Percentiles rank a stretch among this genome's conserved stretches.
Evolutionary conservation across 92 coral and sea anemone genomes (phyloP).

Genomic region (Paragorgia papillata): DNA sequence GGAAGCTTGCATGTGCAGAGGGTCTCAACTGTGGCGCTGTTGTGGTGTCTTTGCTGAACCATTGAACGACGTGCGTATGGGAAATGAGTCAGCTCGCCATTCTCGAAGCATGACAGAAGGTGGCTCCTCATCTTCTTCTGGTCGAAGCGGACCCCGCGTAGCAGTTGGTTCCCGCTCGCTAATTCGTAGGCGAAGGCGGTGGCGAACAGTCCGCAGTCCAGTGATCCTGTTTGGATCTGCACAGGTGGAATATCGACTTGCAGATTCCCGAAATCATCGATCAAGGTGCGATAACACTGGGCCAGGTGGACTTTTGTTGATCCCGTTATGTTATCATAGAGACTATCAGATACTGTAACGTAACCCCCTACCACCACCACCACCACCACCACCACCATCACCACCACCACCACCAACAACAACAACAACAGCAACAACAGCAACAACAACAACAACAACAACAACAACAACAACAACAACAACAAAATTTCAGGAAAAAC

Average conservation of each 20-base stretch:
- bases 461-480: no score
- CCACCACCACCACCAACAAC: no score
- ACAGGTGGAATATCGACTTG: conserved; percentile 36
- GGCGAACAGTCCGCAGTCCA: conserved; percentile 44
- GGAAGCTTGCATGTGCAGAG: conserved; percentile 15
- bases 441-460: no score
- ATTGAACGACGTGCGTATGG: neutral
- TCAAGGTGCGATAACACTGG: conserved; percentile 28
- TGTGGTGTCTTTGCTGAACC: neutral
- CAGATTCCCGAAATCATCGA: conserved; percentile 38
- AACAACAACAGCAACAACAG: no score
- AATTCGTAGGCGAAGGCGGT: conserved; percentile 39
- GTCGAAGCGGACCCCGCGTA: conserved; percentile 13
- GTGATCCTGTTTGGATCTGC: conserved; percentile 28
- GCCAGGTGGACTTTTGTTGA: conserved; percentile 21
- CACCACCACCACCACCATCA: no score
- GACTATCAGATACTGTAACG: neutral
- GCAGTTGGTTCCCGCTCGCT: conserved; percentile 27
- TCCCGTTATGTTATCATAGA: conserved; percentile 25
- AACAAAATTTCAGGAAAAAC: no score
- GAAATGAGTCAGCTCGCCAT: conserved; percentile 17
- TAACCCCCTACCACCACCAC: no score
- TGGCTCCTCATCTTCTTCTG: conserved; percentile 44
- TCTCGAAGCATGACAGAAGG: conserved; percentile 19
- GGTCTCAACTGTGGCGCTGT: conserved; percentile 7